phyloP scores from a whole-genome alignment of 2,797 vertebrate genomes.

The Hemitrygon akajei region DNA sequence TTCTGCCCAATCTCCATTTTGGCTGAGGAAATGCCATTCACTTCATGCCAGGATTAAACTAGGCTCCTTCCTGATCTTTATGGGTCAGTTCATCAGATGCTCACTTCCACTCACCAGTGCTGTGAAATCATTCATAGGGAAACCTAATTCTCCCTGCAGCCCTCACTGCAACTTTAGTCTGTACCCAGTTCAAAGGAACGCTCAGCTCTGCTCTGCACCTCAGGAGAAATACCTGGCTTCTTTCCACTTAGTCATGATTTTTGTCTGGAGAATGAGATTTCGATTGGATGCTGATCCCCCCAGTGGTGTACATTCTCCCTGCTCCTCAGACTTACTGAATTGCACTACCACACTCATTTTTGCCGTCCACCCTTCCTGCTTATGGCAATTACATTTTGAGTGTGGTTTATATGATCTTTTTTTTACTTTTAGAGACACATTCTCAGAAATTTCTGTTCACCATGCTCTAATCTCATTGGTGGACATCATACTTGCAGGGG shows the following conservation, averaged over 20 bases:
- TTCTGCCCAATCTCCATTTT: background rate
- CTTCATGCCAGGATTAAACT: background rate
- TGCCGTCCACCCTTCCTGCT: background rate
- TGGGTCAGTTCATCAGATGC: background rate
- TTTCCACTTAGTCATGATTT: background rate
- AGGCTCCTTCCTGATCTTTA: background rate
- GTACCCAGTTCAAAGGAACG: background rate
- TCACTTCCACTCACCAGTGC: background rate
- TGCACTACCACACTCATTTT: background rate
- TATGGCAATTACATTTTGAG: background rate
- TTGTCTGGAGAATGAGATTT: background rate
- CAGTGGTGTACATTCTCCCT: background rate
- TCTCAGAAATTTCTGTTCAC: background rate
- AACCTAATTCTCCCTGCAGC: background rate
- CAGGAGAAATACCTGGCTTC: background rate
- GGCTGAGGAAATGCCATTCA: background rate
- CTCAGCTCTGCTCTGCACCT: background rate
- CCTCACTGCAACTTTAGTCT: background rate
- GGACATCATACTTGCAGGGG: background rate
- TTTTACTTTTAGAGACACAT: background rate
- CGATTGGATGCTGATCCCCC: background rate
- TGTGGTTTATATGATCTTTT: background rate
- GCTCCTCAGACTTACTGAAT: background rate
- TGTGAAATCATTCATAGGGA: background rate
- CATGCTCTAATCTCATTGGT: background rate